These are phyloP conservation scores for Terrapene triunguis DNA, from an alignment of 2,113 vertebrate genomes.

Conservation along the genomic window DNA sequence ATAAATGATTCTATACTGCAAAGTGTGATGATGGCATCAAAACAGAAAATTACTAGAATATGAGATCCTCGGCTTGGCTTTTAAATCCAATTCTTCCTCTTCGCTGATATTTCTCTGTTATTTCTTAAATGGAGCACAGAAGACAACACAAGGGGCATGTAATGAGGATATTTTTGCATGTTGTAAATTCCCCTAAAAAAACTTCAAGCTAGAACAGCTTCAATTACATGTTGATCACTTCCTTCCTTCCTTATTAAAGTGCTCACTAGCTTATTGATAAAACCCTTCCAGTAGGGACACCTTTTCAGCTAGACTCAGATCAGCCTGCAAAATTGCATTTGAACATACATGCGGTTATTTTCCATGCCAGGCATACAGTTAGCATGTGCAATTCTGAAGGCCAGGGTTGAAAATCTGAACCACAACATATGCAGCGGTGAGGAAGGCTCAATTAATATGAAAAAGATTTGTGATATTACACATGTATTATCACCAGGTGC, in stretches of 20 bases:
- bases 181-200: constrained; percentile 44
- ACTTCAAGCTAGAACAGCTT: background rate
- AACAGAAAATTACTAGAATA: background rate
- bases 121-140: background rate
- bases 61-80: background rate
- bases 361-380: background rate
- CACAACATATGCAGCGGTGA: background rate
- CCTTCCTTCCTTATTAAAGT: background rate
- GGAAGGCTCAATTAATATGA: background rate
- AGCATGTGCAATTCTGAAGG: background rate
- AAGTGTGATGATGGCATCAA: background rate
- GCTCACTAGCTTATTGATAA: background rate
- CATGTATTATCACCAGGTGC: background rate
- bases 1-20: background rate
- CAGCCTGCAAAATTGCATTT: background rate
- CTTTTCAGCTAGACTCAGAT: background rate
- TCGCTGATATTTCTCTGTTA: background rate
- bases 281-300: constrained; percentile 11
- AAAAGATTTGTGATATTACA: background rate
- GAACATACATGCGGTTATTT: background rate
- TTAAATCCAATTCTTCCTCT: background rate
- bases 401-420: background rate
- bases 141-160: constrained; percentile 3
- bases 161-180: constrained; percentile 7
- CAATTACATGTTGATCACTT: background rate